These are phyloP conservation scores for Serilophus lunatus DNA, from an alignment of 2,113 vertebrate species.

Conservation along the genomic window DNA sequence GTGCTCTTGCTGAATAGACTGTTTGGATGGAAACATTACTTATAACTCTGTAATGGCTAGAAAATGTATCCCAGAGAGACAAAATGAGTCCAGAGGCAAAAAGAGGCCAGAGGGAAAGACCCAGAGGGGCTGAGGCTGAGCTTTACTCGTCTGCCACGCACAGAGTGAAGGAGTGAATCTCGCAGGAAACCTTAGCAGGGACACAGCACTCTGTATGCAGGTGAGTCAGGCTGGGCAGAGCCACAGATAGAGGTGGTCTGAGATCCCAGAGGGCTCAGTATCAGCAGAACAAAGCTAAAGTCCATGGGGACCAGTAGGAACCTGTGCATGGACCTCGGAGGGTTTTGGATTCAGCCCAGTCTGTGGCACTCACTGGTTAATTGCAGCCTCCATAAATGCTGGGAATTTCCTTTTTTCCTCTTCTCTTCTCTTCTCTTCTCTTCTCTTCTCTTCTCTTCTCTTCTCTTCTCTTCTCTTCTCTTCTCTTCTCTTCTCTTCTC, in stretches of 20 bases:
- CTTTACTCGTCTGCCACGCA: neutral
- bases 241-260: rapidly evolving
- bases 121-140: neutral
- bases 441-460: neutral
- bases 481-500: neutral
- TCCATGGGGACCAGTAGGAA: neutral
- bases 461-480: neutral
- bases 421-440: neutral
- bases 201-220: neutral
- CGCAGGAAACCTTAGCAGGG: neutral
- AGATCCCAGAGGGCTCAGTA: neutral
- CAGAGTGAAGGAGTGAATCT: neutral
- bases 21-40: neutral
- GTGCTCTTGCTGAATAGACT: neutral
- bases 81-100: neutral
- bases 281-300: neutral
- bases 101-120: neutral
- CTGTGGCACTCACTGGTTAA: neutral
- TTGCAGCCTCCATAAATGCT: neutral
- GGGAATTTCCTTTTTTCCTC: rapidly evolving
- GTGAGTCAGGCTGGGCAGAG: neutral
- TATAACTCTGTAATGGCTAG: neutral
- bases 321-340: neutral
- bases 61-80: neutral
- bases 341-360: neutral